A percentile compares a stretch with the other conserved stretches of the same genome.
These are phyloP conservation scores for Drosophila sucinea DNA, from an alignment of 1,140 invertebrate genomes.

Conservation along the genomic window DNA sequence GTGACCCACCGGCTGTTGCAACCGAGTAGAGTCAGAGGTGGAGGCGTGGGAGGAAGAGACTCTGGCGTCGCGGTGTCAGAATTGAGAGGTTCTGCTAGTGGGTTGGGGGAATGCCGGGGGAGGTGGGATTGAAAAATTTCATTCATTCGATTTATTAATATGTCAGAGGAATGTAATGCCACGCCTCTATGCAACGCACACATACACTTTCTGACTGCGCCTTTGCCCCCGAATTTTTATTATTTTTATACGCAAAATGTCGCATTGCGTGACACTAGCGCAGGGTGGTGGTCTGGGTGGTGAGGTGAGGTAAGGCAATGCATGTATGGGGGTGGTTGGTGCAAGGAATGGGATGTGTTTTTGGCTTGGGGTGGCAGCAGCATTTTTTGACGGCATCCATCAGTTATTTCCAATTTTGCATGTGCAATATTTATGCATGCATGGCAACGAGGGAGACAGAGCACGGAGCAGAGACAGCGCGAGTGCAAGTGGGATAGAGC, in stretches of 20 bases:
- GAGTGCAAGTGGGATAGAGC: not conserved
- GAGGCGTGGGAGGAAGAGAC: too few relatives aligned
- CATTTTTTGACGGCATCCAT: constrained; percentile 77
- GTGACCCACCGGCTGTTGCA: constrained; percentile 71
- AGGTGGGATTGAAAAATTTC: constrained; percentile 46
- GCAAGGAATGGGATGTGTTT: constrained; percentile 29
- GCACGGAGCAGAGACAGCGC: not conserved
- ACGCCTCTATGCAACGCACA: constrained; percentile 36
- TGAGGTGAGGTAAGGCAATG: not conserved
- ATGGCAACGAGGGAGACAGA: not conserved
- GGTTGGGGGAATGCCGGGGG: not conserved
- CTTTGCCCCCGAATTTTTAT: constrained; percentile 33
- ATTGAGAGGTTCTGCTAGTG: not conserved
- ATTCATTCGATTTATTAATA: constrained; percentile 75
- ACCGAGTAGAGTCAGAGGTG: not conserved
- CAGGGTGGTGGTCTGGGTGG: not conserved
- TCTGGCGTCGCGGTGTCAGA: not conserved
- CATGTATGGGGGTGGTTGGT: constrained; percentile 17
- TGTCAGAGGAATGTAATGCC: constrained; percentile 66
- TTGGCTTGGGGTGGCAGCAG: constrained; percentile 36
- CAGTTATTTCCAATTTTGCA: constrained; percentile 77
- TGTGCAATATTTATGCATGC: constrained; percentile 75
- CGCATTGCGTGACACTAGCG: constrained; percentile 33
- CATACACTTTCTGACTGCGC: constrained; percentile 15
- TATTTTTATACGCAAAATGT: constrained; percentile 48